Base-by-base conservation (phyloP, 2,797 vertebrate genomes). In the Spinus olivaceus region DNA sequence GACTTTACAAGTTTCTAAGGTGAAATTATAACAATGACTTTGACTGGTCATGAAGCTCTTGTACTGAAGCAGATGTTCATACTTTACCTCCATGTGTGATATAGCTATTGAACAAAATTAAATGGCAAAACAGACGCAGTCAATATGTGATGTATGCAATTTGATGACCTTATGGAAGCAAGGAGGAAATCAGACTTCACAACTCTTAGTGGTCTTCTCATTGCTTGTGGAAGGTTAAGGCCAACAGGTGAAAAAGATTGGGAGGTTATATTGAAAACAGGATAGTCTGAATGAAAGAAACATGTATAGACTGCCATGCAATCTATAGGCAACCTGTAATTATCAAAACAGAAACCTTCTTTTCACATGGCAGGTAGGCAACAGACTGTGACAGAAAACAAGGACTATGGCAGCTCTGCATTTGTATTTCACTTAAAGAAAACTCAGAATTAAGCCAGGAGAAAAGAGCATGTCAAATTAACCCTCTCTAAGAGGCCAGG, bases 51-150 rank as follows among this genome's bases (percentile, higher is more conserved):
- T 96, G 86, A 78, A 81, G 76, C n/a, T 74, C 61, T 79, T 61
- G 65, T 49, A 30, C 41, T 35, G 63, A 69, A 91, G 86, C 96
- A 96, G 92, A 91, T 96, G 94, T 93, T 96, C 87, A 69, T 94
- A 51, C 76, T 94, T 96, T 72, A 83, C 79, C 76, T 89, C 79
- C 84, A 63, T 20, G 91, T 86, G 88, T 59, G 77, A 93, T 79
- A 69, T 2, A 86, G 85, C 59, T 74, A 91, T 93, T 87, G 86
- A 92, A 63, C 32, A 69, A 93, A 97, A 93, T 76, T 71, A 91
- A 97, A 89, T 46, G 82, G 81, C 84, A 88, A 51, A 89, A 79
- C 94, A 97, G 94, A 93, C 41, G 32, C 82, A 76, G 72, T 35
- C 0, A 5, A 83, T 86, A 71, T 18, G 33, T 2, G 44, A 93